phyloP scores from a whole-genome alignment of 2,797 vertebrate genomes.

The Danio albolineatus region DNA sequence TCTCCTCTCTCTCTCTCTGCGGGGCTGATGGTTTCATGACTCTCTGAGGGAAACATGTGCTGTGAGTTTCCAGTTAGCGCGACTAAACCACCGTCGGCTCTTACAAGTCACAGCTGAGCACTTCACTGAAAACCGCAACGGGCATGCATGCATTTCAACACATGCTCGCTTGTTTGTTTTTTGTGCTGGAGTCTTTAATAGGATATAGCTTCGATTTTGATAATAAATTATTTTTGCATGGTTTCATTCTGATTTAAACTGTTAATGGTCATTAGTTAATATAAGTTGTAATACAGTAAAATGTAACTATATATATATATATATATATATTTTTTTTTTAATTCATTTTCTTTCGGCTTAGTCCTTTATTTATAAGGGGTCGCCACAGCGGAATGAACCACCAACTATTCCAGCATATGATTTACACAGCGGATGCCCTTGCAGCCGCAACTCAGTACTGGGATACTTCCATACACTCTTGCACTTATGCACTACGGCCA shows the following conservation, averaged over 20 bases:
- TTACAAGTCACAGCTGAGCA: background rate
- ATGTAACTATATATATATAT: too few relatives aligned
- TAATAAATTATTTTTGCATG: too few relatives aligned
- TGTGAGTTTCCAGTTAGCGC: background rate
- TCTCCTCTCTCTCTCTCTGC: background rate
- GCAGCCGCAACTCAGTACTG: too few relatives aligned
- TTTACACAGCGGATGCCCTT: too few relatives aligned
- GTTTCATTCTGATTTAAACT: background rate
- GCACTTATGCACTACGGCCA: too few relatives aligned
- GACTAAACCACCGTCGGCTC: background rate
- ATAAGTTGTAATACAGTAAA: too few relatives aligned
- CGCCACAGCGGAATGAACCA: too few relatives aligned
- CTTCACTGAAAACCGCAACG: background rate
- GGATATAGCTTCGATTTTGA: background rate
- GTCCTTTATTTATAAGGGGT: too few relatives aligned
- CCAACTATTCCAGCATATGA: too few relatives aligned
- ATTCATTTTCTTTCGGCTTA: too few relatives aligned
- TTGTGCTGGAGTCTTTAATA: background rate
- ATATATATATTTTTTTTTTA: too few relatives aligned
- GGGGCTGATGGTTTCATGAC: background rate
- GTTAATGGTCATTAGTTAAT: background rate
- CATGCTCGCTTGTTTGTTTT: background rate
- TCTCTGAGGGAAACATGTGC: slow-evolving; percentile 5
- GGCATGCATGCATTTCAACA: background rate
- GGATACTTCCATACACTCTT: too few relatives aligned